These are phyloP conservation scores for Drosophila grimshawi DNA, from an alignment of 1,140 invertebrate genomes.

Conservation along the genomic window DNA sequence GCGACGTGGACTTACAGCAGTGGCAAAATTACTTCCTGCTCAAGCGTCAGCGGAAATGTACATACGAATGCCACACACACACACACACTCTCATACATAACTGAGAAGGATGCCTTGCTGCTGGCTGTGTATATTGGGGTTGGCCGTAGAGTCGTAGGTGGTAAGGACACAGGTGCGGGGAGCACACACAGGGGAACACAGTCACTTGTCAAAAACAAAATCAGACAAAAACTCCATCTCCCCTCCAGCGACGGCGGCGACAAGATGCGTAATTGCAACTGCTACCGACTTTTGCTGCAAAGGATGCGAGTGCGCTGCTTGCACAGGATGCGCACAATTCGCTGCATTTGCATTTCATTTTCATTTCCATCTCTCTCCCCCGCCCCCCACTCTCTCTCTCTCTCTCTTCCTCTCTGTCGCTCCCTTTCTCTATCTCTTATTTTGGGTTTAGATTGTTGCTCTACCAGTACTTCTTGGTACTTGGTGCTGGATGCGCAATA, in stretches of 20 bases:
- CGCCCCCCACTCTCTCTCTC: constrained; percentile 31
- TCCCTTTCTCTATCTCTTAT: background rate
- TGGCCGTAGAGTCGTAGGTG: background rate
- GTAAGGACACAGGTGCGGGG: too few species aligned
- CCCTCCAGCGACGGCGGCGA: constrained; percentile 46
- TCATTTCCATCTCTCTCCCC: constrained; percentile 21
- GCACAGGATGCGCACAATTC: constrained; percentile 56
- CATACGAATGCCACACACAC: constrained; percentile 74
- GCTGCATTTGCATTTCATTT: constrained; percentile 51
- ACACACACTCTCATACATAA: constrained; percentile 42
- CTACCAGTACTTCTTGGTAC: background rate
- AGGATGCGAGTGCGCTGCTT: constrained; percentile 54
- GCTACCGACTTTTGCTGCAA: constrained; percentile 59
- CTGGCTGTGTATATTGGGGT: constrained; percentile 19
- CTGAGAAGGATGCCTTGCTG: constrained; percentile 34
- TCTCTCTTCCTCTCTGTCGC: constrained; percentile 22
- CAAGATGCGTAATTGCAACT: constrained; percentile 79
- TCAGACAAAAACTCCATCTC: constrained; percentile 69
- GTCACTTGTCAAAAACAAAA: constrained; percentile 81
- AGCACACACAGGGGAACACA: constrained; percentile 22
- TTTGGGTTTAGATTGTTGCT: background rate
- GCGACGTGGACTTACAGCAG: constrained; percentile 38
- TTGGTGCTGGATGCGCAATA: constrained; percentile 63
- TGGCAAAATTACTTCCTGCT: constrained; percentile 79
- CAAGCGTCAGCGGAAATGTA: constrained; percentile 78